Evolutionary conservation across 2,797 vertebrate species (phyloP), one percentile per base, ranked within the genome.

Genomic region (Gymnoscopelus braueri): DNA sequence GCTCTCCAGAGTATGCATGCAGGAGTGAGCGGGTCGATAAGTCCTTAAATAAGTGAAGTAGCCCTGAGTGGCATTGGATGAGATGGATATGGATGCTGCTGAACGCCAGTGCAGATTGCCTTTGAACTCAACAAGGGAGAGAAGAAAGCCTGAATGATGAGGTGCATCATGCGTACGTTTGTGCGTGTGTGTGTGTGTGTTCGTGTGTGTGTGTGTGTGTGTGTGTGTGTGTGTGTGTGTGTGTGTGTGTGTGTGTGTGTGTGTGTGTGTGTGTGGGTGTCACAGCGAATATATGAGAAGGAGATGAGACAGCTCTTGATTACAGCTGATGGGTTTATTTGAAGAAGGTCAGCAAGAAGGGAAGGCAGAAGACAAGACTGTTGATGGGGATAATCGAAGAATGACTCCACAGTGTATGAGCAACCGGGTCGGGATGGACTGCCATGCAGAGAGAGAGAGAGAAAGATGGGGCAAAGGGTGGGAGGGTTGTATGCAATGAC

Each of bases 251-350:
- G 58, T 63, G 50, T 69, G 61, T 63, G 60, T 73, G 26, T 61
- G 23, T 2, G 13, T 29, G 71, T 63, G 13, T 65, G 79, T 26
- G 62, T 73, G 82, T 78, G 69, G 66, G 67, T 89, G 89, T 89
- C 88, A 88, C 55, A 77, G 67, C 47, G 62, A 80, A 79, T 87
- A 80, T 77, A 60, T 39, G 64, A 72, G 80, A 78, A 52, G 72
- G 72, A 72, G 80, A 86, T 62, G 63, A 82, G 89, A 82, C 74
- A 65, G 79, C 66, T 80, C 82, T 80, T 91, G 87, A 91, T 91
- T 88, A 84, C 67, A 86, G 82, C 84, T 86, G 90, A 89, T 89
- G 81, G 84, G 87, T 89, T 90, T 88, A 87, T 90, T 90, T 87
- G 82, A 88, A 81, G 84, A 90, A 90, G 88, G 87, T 89, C 88